Evolutionary conservation across 2,888 invertebrate species (phyloP), one percentile per base, ranked within the genome.

Genomic region (Synergus japonicus): DNA sequence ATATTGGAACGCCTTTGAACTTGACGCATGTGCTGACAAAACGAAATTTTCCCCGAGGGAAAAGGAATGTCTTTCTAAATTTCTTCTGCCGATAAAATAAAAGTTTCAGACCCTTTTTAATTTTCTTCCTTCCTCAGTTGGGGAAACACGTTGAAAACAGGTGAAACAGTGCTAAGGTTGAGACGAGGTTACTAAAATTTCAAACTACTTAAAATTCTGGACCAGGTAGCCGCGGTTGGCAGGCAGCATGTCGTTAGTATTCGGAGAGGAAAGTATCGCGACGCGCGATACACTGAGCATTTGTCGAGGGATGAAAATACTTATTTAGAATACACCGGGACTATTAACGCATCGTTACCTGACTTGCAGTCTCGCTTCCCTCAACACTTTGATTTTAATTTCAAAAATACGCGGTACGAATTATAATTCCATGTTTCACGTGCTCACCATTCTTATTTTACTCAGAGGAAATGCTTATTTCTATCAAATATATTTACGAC

Each of bases 151-250:
- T 49, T 46, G 37, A 69, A 69, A 69, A 49, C 49, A 49, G 15
- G 29, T 9, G 49, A 49, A 29, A 46, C 49, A 44, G 29, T 69
- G 15, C 29, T 69, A 49, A 46, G 15, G 46, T 29, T 29, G 15
- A 29, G 69, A 15, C 29, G 29, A 49, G 69, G 69, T 49, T 69
- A 69, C 69, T 49, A 29, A 49, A 58, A 44, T 60, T 76, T 58
- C 41, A 66, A 65, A 22, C 76, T 77, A 46, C 58, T 79, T 77
- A 67, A 76, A 77, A 79, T 77, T 77, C 79, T 67, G 67, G 13
- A 60, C 37, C 46, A 54, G 22, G 44, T 69, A 29, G 22, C 18
- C 49, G n/a, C 44, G n/a, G 76, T 58, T 58, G 44, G 41, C 58
- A 58, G 67, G 43, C 69, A 76, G 43, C 69, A 76, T 58, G 37